A percentile compares a stretch with the other conserved stretches of the same genome.
Conservation (phyloP, 2,888 invertebrate genomes). For the Zaprionus obscuricornis region DNA sequence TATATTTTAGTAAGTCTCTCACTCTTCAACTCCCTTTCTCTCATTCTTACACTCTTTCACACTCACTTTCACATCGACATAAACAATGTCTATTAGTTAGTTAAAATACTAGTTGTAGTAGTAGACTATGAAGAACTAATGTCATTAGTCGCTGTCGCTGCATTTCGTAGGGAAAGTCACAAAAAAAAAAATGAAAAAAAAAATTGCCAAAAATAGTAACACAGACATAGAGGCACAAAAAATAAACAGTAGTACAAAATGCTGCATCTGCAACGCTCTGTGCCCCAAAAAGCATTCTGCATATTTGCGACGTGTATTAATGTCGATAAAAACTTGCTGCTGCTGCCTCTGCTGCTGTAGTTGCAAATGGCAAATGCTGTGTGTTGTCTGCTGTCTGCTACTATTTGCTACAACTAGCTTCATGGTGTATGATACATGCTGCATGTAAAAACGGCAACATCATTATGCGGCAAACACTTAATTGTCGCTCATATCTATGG, state of each 20-base stretch:
- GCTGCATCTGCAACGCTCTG: not conserved
- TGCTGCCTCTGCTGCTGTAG: slow-evolving; percentile 2
- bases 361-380: slow-evolving; percentile 24
- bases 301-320: slow-evolving; percentile 58
- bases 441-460: slow-evolving; percentile 67
- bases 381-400: slow-evolving; percentile 3
- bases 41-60: no score
- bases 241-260: slow-evolving; percentile 35
- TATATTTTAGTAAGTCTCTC: no score
- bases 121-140: slow-evolving; percentile 30
- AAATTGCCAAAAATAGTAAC: not conserved
- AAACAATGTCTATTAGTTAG: slow-evolving; percentile 12
- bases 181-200: no score
- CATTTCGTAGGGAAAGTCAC: no score
- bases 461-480: slow-evolving; percentile 76
- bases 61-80: no score
- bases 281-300: slow-evolving; percentile 46
- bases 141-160: slow-evolving; percentile 41
- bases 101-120: no score
- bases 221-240: slow-evolving; percentile 23
- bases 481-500: slow-evolving; percentile 74
- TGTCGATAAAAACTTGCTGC: slow-evolving; percentile 68
- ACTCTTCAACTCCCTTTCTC: no score
- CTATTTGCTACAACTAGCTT: no score
- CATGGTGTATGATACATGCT: slow-evolving; percentile 28